phyloP scores from a whole-genome alignment of 2,113 vertebrate genomes.

The Pterocles orientalis region DNA sequence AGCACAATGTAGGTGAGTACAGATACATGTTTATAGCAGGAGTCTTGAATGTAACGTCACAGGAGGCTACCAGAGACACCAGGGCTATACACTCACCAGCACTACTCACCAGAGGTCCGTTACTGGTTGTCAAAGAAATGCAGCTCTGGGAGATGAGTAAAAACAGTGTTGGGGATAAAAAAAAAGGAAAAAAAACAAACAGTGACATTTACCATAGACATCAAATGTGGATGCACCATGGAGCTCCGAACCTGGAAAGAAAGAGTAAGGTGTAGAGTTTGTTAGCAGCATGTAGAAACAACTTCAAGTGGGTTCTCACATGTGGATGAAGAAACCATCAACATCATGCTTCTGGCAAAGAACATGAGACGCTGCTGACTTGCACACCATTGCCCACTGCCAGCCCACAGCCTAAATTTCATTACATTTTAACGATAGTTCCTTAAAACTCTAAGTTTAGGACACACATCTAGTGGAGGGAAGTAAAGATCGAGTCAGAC shows the following conservation, averaged over 20 bases:
- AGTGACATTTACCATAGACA: background rate
- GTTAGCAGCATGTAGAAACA: fast-evolving
- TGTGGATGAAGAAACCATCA: background rate
- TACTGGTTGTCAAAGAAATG: background rate
- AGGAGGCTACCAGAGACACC: background rate
- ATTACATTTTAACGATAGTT: background rate
- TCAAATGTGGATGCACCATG: background rate
- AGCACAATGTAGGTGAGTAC: fast-evolving
- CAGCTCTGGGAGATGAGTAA: background rate
- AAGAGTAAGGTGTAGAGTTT: fast-evolving
- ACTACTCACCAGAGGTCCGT: background rate
- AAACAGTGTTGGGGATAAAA: background rate
- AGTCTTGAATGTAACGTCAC: background rate
- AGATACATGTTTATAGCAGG: fast-evolving
- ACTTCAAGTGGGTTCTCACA: background rate
- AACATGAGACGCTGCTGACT: background rate
- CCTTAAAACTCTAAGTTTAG: background rate
- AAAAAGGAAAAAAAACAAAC: background rate
- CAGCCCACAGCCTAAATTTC: background rate
- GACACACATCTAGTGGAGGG: background rate
- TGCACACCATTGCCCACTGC: background rate
- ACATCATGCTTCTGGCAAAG: background rate
- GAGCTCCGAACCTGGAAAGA: background rate
- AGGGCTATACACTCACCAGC: background rate
- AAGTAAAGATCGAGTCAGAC: background rate